A percentile compares a stretch with the other conserved stretches of the same genome.
Conservation (phyloP, 2,797 vertebrate species). For the Microchirus variegatus region DNA sequence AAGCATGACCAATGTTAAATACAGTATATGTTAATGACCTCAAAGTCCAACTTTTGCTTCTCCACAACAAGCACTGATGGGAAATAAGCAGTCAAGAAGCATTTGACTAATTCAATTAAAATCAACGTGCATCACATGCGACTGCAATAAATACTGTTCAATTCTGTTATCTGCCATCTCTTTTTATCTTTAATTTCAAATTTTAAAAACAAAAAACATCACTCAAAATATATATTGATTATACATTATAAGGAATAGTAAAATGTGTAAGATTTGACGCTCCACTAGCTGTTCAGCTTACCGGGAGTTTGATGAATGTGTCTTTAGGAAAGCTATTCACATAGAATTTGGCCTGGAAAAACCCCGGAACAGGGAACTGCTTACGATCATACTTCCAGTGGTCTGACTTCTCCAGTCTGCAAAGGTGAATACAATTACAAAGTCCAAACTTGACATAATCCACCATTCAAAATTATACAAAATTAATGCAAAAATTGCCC, state of each 20-base stretch:
- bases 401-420: slow-evolving; percentile 69
- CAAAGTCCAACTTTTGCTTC: too few relatives aligned
- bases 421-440: slow-evolving; percentile 15
- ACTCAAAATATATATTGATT: too few relatives aligned
- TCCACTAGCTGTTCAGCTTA: slow-evolving; percentile 43
- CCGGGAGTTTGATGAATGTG: slow-evolving; percentile 91
- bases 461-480: background rate
- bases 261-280: background rate
- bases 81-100: too few relatives aligned
- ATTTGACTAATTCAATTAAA: too few relatives aligned
- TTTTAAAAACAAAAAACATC: too few relatives aligned
- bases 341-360: slow-evolving; percentile 83
- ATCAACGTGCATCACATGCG: too few relatives aligned
- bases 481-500: background rate
- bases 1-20: slow-evolving; percentile 26
- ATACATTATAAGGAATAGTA: too few relatives aligned
- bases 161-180: too few relatives aligned
- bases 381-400: slow-evolving; percentile 79
- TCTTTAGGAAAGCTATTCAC: slow-evolving; percentile 80
- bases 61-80: too few relatives aligned
- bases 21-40: background rate
- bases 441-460: background rate
- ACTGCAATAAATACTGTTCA: too few relatives aligned
- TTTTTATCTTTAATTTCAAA: too few relatives aligned
- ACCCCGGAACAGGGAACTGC: slow-evolving; percentile 80